phyloP scores from a whole-genome alignment of 2,113 vertebrate genomes.

The Salvelinus namaycush region DNA sequence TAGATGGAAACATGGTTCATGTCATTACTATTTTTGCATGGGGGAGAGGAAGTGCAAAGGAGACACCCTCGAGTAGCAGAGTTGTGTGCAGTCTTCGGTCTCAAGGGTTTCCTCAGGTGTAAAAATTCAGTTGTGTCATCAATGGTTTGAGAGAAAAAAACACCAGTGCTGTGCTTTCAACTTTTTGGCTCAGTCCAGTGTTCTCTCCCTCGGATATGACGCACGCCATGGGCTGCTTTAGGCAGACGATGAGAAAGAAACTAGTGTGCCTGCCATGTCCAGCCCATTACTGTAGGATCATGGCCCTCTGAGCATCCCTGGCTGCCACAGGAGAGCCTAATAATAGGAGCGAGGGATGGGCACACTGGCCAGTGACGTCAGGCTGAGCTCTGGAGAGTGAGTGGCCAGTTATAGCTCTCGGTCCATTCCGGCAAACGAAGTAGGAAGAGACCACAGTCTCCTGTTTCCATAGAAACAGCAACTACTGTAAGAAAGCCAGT shows the following conservation, averaged over 20 bases:
- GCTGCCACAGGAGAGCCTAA: background rate
- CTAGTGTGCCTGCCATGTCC: background rate
- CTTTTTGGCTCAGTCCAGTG: too few species aligned
- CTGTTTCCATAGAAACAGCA: constrained; percentile 66
- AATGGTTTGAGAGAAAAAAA: constrained; percentile 18
- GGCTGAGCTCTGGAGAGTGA: constrained; percentile 37
- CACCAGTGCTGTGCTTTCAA: too few species aligned
- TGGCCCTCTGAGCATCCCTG: background rate
- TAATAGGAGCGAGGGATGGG: constrained; percentile 4
- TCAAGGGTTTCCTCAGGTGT: background rate
- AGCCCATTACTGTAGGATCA: background rate
- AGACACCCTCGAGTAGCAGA: constrained; percentile 34
- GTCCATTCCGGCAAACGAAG: constrained; percentile 24
- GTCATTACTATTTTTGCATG: background rate
- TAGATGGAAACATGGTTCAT: too few species aligned
- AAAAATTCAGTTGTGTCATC: constrained; percentile 43
- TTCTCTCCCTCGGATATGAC: too few species aligned
- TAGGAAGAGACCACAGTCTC: constrained; percentile 41
- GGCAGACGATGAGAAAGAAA: background rate
- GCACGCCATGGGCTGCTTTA: background rate
- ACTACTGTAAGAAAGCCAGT: constrained; percentile 45
- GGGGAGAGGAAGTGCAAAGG: constrained; percentile 28
- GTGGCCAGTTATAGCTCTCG: constrained; percentile 41
- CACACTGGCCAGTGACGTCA: constrained; percentile 34
- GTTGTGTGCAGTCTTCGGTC: background rate